Percentiles rank a stretch among this genome's conserved stretches.
Evolutionary conservation across 2,113 vertebrate genomes (phyloP).

Genomic region (Brachyhypopomus occidentalis): DNA sequence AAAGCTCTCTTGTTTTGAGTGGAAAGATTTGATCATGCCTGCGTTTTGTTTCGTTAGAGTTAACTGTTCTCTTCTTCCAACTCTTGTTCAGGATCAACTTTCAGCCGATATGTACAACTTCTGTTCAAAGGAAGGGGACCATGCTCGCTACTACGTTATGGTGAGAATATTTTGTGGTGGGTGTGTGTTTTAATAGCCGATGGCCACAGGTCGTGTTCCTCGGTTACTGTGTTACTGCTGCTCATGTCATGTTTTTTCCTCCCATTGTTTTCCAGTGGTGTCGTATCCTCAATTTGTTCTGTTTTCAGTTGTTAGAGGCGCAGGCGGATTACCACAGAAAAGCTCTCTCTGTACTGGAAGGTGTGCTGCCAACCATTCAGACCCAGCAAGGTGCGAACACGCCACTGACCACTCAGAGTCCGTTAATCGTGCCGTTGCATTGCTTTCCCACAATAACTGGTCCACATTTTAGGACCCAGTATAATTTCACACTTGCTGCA

Average conservation of each 20-base stretch:
- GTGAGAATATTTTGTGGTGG: constrained; percentile 71
- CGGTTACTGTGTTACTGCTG: constrained; percentile 40
- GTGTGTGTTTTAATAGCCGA: constrained; percentile 8
- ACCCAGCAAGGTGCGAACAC: constrained; percentile 90
- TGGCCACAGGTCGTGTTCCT: not conserved
- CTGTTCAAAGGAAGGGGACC: constrained; percentile 94
- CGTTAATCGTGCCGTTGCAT: not conserved
- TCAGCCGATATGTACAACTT: constrained; percentile 98
- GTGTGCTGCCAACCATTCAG: constrained; percentile 92
- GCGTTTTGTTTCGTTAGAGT: not conserved
- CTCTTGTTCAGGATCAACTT: constrained; percentile 85
- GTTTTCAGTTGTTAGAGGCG: constrained; percentile 96
- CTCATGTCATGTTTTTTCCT: not conserved
- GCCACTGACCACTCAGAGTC: constrained; percentile 3
- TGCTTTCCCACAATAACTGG: not conserved
- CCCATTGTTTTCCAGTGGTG: constrained; percentile 13
- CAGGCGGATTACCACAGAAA: constrained; percentile 99
- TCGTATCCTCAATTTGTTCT: constrained; percentile 77
- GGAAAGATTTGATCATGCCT: no score
- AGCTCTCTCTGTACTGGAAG: constrained; percentile 96
- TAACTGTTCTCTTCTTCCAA: not conserved
- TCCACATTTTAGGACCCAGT: not conserved
- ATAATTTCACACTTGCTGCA: not conserved
- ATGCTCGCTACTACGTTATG: constrained; percentile 86
- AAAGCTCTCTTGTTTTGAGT: not conserved